A percentile compares a stretch with the other conserved stretches of the same genome.
phyloP scores from a whole-genome alignment of 2,797 vertebrate genomes.

The Chiroxiphia lanceolata region DNA sequence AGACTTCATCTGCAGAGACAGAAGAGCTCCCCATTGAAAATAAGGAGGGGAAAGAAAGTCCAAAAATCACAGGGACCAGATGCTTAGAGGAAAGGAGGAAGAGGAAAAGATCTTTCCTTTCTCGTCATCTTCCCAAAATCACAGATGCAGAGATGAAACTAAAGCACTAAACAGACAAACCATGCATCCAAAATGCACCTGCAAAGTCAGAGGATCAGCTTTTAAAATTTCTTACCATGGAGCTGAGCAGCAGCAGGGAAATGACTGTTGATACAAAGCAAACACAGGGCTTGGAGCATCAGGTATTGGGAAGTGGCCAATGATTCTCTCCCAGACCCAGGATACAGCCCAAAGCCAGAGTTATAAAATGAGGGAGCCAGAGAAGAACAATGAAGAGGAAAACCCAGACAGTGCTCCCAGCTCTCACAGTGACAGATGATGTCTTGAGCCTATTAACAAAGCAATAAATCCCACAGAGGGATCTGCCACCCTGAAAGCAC shows the following conservation, averaged over 20 bases:
- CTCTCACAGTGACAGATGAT: background rate
- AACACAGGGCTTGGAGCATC: background rate
- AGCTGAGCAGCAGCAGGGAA: background rate
- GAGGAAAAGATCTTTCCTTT: background rate
- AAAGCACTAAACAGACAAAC: background rate
- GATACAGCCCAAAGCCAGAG: background rate
- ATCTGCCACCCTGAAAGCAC: conserved; percentile 1
- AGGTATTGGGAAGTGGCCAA: background rate
- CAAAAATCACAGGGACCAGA: background rate
- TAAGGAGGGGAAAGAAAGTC: background rate
- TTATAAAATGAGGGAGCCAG: background rate
- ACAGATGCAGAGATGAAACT: background rate
- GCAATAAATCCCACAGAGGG: background rate
- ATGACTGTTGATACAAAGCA: background rate
- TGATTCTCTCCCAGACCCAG: background rate
- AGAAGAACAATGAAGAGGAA: background rate
- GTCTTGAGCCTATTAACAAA: background rate
- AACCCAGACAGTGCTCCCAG: background rate
- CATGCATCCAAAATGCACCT: background rate
- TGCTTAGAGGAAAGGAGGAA: background rate
- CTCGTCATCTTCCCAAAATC: background rate
- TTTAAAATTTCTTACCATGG: background rate
- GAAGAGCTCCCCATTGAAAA: background rate
- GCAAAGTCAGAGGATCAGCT: background rate
- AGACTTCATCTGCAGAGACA: background rate